Percentiles rank a stretch among this genome's conserved stretches.
Conservation (phyloP, 2,797 vertebrate genomes). For the Acrossocheilus fasciatus region DNA sequence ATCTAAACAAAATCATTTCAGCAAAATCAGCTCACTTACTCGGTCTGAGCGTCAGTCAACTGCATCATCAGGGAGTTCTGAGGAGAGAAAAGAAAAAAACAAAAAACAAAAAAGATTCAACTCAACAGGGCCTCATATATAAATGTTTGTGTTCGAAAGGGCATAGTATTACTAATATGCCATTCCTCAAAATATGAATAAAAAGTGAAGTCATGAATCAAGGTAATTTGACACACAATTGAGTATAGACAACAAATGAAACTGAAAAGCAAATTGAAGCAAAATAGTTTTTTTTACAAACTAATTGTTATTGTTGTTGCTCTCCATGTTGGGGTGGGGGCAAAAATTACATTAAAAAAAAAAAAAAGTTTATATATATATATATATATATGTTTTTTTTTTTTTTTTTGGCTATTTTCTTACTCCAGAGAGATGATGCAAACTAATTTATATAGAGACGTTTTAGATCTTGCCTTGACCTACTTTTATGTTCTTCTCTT, state of each 20-base stretch:
- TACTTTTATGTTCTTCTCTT: conserved; percentile 86
- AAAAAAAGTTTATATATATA: too few relatives aligned
- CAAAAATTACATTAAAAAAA: too few relatives aligned
- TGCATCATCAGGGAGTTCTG: conserved; percentile 81
- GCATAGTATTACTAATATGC: not conserved
- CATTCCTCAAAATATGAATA: not conserved
- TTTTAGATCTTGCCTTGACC: conserved; percentile 27
- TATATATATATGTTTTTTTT: too few relatives aligned
- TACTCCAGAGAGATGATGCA: not conserved
- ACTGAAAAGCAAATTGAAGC: not conserved
- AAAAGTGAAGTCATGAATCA: not conserved
- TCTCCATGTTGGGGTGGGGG: not conserved
- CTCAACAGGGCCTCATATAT: not conserved
- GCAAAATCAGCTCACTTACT: conserved; percentile 76
- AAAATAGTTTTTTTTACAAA: too few relatives aligned
- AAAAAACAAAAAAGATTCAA: not conserved
- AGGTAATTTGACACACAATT: too few relatives aligned
- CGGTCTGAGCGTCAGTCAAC: conserved; percentile 80
- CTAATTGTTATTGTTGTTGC: too few relatives aligned
- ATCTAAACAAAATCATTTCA: not conserved
- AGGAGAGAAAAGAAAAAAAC: not conserved
- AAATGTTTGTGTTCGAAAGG: not conserved
- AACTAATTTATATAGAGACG: not conserved
- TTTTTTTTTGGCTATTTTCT: too few relatives aligned
- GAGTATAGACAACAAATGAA: not conserved